Base-by-base conservation (phyloP, 1,140 invertebrate genomes). In the Aricia agestis region DNA sequence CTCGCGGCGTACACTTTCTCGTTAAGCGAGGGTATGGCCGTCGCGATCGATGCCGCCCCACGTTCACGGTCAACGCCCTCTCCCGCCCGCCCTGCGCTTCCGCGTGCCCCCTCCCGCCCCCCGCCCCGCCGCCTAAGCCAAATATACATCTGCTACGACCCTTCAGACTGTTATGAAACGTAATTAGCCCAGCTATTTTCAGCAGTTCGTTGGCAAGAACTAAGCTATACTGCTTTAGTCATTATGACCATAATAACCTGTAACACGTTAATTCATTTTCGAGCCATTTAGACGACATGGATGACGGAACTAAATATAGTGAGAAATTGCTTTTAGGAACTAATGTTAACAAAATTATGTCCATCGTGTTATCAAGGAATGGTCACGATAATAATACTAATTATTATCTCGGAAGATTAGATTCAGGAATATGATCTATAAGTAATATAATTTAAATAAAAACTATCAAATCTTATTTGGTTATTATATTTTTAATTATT, bases 21-120 rank as follows among this genome's bases (percentile, higher is more conserved):
- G 82, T 91, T 91, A 87, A 86, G 89, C 86, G 86, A 91, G 87
- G 89, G 87, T 89, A 91, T 91, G 86, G 89, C 82, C 75, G 82
- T 59, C 6, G 82, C 67, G 83, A 89, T 89, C 87, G 85, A 89
- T 89, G 80, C 86, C 85, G 86, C 87, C 85, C 86, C 87, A 87
- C 84, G 87, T 91, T 91, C 89, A 91, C 89, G 89, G 89, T 91
- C 89, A 91, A 82, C 89, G 89, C 86, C 89, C 89, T 91, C 84
- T 52, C 45, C 45, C 87, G 84, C 86, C 89, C 87, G 86, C 88
- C 88, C 88, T 90, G 85, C 86, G 86, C 83, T 90, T 90, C 86
- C 88, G 86, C 83, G 86, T 90, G 84, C 80, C 41, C 75, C 70
- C 68, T 61, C 76, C 58, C 77, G 59, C 67, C 31, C 73, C 72